Evolutionary conservation across 2,113 vertebrate genomes (phyloP), one percentile per base, ranked within the genome.

Genomic region (Fregetta grallaria): DNA sequence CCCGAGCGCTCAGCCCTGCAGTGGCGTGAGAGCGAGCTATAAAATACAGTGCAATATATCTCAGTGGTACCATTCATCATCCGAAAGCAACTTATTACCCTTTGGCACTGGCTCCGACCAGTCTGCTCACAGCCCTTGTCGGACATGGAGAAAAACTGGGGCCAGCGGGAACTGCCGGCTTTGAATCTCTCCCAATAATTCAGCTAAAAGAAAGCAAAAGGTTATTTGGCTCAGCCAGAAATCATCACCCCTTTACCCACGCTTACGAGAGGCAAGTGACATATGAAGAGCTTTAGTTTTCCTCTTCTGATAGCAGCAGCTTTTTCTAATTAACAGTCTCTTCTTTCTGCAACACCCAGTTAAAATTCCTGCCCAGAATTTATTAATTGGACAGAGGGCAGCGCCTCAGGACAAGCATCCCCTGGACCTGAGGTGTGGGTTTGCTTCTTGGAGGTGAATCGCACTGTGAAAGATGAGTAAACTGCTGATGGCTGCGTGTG

Each of bases 341-440:
- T 21, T 25, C 30, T 16, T n/a, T 13, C 58, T 17, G 29, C 61
- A 49, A 67, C 32, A 6, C 47, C 73, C 84, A 17, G 2, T 52
- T 25, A 13, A 22, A 4, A 32, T 6, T 38, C 65, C 47, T 42
- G 45, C 58, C 45, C 40, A 0, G 36, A 34, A 6, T 5, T 29
- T 9, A 2, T 20, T 5, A 6, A 13, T 1, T 8, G 38, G 20
- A 1, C 3, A 26, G 62, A 10, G 49, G 65, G 70, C 76, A 56
- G 53, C 21, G 2, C 20, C n/a, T 7, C 1, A 5, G n/a, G 23
- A 16, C 11, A 6, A 25, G n/a, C 53, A 13, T 15, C 36, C n/a
- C 58, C 19, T 1, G n/a, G 29, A 7, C 59, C n/a, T 5, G 32
- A 5, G 56, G 23, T 1, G 21, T 1, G 49, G 15, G n/a, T 45